phyloP scores from a whole-genome alignment of 1,140 invertebrate genomes.

The Galleria mellonella region DNA sequence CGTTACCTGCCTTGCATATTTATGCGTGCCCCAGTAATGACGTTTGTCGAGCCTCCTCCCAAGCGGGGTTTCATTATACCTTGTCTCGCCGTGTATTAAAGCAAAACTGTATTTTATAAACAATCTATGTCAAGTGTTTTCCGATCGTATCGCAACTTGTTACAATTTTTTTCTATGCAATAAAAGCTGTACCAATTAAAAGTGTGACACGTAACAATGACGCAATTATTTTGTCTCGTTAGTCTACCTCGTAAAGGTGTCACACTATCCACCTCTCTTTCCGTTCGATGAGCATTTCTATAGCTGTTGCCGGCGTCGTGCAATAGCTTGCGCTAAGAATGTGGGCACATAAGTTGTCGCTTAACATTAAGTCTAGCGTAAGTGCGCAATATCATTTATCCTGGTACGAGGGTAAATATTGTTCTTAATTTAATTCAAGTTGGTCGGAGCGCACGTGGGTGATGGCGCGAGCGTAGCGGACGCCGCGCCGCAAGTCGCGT shows the following conservation, averaged over 20 bases:
- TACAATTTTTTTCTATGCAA: constrained; percentile 41
- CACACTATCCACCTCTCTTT: constrained; percentile 15
- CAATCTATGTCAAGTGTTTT: constrained; percentile 61
- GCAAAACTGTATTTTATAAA: constrained; percentile 53
- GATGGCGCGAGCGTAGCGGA: constrained; percentile 25
- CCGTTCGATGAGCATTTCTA: constrained; percentile 13
- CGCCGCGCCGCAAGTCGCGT: constrained; percentile 49
- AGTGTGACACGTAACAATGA: constrained; percentile 19
- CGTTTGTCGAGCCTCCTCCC: constrained; percentile 63
- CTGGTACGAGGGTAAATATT: constrained; percentile 62
- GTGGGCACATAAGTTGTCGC: constrained; percentile 54
- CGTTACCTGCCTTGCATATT: constrained; percentile 73
- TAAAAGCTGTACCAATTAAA: constrained; percentile 44
- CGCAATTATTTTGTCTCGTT: constrained; percentile 26
- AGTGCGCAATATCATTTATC: constrained; percentile 67
- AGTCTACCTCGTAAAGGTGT: constrained; percentile 15
- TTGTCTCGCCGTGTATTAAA: constrained; percentile 49
- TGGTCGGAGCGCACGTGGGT: constrained; percentile 46
- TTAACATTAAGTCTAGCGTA: constrained; percentile 53
- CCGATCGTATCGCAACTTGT: constrained; percentile 47
- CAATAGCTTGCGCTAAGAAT: constrained; percentile 40
- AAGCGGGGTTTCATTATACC: constrained; percentile 58
- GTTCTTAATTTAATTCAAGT: constrained; percentile 74
- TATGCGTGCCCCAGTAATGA: constrained; percentile 70
- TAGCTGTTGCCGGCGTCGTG: constrained; percentile 15